Percentiles rank a stretch among this genome's conserved stretches.
Conservation (phyloP, 2,888 invertebrate genomes). For the Diarsia mendica region DNA sequence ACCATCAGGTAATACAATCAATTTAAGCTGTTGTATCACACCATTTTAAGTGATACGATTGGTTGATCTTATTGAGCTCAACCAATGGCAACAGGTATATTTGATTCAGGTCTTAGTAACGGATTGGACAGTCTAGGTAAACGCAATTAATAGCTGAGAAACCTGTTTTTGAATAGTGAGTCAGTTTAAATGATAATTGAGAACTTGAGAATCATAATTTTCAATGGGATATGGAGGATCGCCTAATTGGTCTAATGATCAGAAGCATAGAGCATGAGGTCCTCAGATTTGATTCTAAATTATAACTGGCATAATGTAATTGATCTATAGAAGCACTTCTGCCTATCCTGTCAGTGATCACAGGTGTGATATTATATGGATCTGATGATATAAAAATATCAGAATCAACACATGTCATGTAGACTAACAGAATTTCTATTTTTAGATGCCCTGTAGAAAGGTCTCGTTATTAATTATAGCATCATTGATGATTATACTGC, state of each 20-base stretch:
- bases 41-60: neutral
- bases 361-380: neutral
- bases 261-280: neutral
- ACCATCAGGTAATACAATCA: no score
- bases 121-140: neutral
- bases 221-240: neutral
- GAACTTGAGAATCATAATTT: neutral
- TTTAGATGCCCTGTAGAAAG: neutral
- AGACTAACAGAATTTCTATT: neutral
- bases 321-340: neutral
- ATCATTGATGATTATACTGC: neutral
- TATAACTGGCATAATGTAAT: neutral
- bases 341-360: neutral
- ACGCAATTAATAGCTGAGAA: neutral
- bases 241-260: no score
- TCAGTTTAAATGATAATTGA: neutral
- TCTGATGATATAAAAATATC: neutral
- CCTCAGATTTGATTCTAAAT: neutral
- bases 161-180: neutral
- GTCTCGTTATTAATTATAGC: neutral
- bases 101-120: neutral
- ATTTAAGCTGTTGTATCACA: neutral
- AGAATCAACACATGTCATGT: neutral
- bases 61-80: conserved; percentile 2
- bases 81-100: neutral